Evolutionary conservation across 1,140 invertebrate species (phyloP), one percentile per base, ranked within the genome.

Genomic region (Cotesia vestalis): DNA sequence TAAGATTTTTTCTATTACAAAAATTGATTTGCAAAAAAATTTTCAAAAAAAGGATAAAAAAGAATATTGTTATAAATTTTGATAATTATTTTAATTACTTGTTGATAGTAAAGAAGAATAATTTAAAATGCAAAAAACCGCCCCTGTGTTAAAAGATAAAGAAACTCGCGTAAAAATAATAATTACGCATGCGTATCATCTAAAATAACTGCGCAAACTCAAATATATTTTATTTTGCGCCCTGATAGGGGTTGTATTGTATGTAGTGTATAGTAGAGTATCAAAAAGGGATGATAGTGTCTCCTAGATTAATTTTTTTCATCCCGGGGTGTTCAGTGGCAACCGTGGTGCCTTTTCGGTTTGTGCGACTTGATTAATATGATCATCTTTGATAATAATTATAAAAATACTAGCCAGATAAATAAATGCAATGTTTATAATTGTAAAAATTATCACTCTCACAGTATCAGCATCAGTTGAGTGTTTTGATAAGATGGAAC

Each of bases 261-360:
- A 46, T 46, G 8, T 46, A 46, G 40, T 46, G 40, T 46, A 46
- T 46, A 46, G 40, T 9, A 46, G 11, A 46, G 40, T 46, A 46
- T 46, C 40, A 46, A 46, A 46, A 46, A 46, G 40, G 40, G 40
- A 46, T 46, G 40, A 46, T 46, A 46, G 6, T 46, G 40, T 9
- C 40, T 46, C 1, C 11, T 46, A 46, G 11, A 27, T 27, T 14
- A 17, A 55, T 55, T 55, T 55, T 14, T 55, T 55, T 55, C 14
- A n/a, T 55, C n/a, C 12, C 17, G 17, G 17, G n/a, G 17, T n/a
- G 12, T 55, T 17, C 12, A 55, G 53, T 55, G 17, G n/a, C 53
- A 55, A 17, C 14, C 53, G 53, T 55, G 53, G 53, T 55, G 53
- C 53, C 53, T 55, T 46, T 55, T 17, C 52, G 52, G 52, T 55